These are phyloP conservation scores for Philypnodon macrostomus DNA, from an alignment of 2,797 vertebrate species.

Conservation along the genomic window DNA sequence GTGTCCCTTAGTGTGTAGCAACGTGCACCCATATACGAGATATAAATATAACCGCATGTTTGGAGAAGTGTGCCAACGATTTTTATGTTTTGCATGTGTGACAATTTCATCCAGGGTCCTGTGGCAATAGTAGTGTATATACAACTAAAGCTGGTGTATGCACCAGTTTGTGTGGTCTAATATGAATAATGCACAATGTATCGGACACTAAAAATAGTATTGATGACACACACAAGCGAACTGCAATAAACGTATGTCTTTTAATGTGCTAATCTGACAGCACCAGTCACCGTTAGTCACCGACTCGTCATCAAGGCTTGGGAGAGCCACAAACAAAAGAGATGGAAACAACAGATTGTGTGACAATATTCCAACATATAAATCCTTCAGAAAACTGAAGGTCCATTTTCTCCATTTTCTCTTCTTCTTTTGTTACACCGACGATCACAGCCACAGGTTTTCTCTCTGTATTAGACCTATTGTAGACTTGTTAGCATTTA, in stretches of 20 bases:
- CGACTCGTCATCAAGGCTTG: constrained; percentile 58
- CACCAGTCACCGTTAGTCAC: constrained; percentile 54
- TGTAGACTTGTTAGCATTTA: too few relatives aligned
- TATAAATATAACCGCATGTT: constrained; percentile 14
- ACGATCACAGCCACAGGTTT: too few relatives aligned
- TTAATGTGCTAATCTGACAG: constrained; percentile 65
- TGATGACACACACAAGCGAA: constrained; percentile 21
- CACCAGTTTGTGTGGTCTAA: constrained; percentile 38
- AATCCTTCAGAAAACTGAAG: constrained; percentile 37
- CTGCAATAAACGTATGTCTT: constrained; percentile 50
- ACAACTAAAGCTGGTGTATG: constrained; percentile 37
- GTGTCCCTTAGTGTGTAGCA: constrained; percentile 20
- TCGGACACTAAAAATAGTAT: constrained; percentile 57
- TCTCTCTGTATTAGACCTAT: too few relatives aligned
- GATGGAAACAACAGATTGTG: constrained; percentile 61
- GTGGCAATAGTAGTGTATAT: constrained; percentile 36
- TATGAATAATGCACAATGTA: constrained; percentile 56
- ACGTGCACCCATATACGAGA: constrained; percentile 7
- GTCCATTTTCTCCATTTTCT: not conserved
- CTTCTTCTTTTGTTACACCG: too few relatives aligned
- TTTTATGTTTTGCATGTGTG: constrained; percentile 16
- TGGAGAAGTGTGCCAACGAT: constrained; percentile 21
- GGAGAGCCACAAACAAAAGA: constrained; percentile 48
- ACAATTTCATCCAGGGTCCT: constrained; percentile 36
- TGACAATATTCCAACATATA: constrained; percentile 34